A percentile compares a stretch with the other conserved stretches of the same genome.
Conservation (phyloP, 2,888 invertebrate species). For the Macaria notata region DNA sequence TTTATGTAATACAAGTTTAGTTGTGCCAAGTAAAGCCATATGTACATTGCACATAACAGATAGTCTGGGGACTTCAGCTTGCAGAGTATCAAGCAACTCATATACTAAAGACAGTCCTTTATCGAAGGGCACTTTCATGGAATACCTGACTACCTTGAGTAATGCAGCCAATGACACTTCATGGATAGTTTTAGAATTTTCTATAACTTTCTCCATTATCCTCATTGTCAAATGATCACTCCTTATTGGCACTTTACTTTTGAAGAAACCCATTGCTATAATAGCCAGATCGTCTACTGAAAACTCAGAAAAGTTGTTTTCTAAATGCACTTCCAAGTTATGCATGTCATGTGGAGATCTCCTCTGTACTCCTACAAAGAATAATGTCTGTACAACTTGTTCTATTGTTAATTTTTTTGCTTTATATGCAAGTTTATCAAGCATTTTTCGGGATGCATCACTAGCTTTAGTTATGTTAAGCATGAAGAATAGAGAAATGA, state of each 20-base stretch:
- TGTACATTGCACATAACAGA: conserved; percentile 85
- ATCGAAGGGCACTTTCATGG: conserved; percentile 66
- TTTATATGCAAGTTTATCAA: conserved; percentile 82
- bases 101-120: conserved; percentile 57
- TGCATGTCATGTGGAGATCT: conserved; percentile 82
- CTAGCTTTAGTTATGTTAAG: conserved; percentile 78
- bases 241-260: conserved; percentile 85
- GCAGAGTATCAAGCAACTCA: conserved; percentile 77
- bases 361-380: conserved; percentile 84
- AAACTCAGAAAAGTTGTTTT: conserved; percentile 77
- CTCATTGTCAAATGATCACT: conserved; percentile 69
- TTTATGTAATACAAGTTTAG: conserved; percentile 63
- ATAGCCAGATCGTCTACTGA: conserved; percentile 86
- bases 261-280: conserved; percentile 89
- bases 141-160: conserved; percentile 85
- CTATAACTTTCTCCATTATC: conserved; percentile 77
- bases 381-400: conserved; percentile 86
- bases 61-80: conserved; percentile 80
- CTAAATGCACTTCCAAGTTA: conserved; percentile 84
- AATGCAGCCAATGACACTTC: conserved; percentile 86
- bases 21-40: conserved; percentile 83
- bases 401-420: conserved; percentile 81
- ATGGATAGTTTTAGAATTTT: conserved; percentile 77
- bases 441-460: conserved; percentile 78
- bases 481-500: conserved; percentile 85